These are phyloP conservation scores for Pelodiscus sinensis DNA, from an alignment of 2,113 vertebrate genomes.

Conservation along the genomic window DNA sequence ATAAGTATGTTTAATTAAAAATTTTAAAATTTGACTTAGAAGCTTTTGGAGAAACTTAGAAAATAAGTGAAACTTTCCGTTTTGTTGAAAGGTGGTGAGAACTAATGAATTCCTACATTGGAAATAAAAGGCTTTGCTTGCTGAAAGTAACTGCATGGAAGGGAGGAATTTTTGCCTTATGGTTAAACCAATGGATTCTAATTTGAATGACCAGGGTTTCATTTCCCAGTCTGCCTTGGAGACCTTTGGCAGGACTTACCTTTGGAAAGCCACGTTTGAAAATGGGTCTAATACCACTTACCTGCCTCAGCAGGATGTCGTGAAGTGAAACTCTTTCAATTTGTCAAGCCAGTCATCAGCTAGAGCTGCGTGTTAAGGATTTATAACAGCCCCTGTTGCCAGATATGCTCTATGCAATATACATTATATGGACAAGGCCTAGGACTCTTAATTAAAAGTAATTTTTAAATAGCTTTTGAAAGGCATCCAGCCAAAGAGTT, in stretches of 20 bases:
- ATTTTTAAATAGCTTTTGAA: not conserved
- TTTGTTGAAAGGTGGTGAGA: fast-evolving
- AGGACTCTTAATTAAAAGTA: not conserved
- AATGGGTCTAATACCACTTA: not conserved
- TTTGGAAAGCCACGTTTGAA: not conserved
- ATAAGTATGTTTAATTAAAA: not conserved
- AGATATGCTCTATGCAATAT: not conserved
- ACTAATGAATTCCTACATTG: not conserved
- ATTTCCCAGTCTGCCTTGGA: not conserved
- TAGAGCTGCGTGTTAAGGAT: not conserved
- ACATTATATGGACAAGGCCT: not conserved
- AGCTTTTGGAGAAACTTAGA: not conserved
- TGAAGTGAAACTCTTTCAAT: not conserved
- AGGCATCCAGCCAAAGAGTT: not conserved
- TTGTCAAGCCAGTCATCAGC: not conserved
- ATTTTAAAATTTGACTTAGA: not conserved
- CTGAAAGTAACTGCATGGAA: not conserved
- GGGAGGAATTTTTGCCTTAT: not conserved
- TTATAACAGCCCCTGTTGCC: not conserved
- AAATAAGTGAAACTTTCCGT: fast-evolving
- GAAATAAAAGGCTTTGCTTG: not conserved
- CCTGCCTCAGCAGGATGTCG: not conserved
- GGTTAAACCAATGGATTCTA: not conserved
- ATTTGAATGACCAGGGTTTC: not conserved
- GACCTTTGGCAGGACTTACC: not conserved